Evolutionary conservation across 2,888 invertebrate genomes (phyloP).

Genomic region (Kuschelorhynchus macadamiae): DNA sequence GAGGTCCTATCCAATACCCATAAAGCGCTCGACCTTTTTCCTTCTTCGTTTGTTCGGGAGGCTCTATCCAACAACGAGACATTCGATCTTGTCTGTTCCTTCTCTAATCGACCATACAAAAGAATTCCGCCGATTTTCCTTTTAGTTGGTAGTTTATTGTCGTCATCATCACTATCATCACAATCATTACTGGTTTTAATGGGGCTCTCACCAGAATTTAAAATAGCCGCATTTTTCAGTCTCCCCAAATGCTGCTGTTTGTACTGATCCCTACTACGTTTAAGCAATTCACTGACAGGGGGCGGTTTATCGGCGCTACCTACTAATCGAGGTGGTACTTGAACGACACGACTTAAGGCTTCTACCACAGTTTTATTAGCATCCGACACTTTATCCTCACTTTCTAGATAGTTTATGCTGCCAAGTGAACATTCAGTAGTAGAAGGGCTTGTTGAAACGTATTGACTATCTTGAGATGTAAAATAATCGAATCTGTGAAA

Average conservation of each 20-base stretch:
- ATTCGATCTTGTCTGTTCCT: not conserved
- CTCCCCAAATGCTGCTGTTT: not conserved
- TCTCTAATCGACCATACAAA: not conserved
- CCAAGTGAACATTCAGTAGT: not conserved
- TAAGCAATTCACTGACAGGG: conserved; percentile 12
- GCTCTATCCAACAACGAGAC: no score
- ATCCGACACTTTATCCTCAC: not conserved
- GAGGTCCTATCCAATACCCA: not conserved
- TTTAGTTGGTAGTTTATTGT: no score
- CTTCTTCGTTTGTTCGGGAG: no score
- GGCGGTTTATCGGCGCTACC: not conserved
- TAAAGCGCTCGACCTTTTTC: no score
- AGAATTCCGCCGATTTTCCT: not conserved
- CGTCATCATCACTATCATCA: no score
- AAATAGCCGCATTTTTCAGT: no score
- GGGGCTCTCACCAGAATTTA: no score
- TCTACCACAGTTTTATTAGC: not conserved
- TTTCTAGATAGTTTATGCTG: not conserved
- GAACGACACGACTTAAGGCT: not conserved
- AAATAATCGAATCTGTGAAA: not conserved
- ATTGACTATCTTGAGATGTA: conserved; percentile 2
- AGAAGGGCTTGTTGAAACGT: not conserved
- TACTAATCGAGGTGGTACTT: not conserved
- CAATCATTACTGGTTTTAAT: no score
- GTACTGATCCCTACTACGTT: not conserved